A percentile compares a stretch with the other conserved stretches of the same genome.
Evolutionary conservation across 2,113 vertebrate genomes (phyloP).

Genomic region (Leuciscus idus): DNA sequence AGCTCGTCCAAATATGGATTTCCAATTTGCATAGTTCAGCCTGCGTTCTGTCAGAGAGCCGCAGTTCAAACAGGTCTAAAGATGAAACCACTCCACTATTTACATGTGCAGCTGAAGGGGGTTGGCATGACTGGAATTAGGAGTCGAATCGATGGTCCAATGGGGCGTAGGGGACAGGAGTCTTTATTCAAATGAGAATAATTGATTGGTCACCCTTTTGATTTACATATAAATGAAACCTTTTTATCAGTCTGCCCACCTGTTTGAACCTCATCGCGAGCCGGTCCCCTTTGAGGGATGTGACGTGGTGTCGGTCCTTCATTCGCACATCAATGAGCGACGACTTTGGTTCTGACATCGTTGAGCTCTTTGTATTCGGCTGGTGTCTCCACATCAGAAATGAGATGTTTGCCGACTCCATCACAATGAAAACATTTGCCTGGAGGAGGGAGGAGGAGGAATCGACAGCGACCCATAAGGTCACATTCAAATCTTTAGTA

Average conservation of each 20-base stretch:
- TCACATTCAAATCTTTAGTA: neutral
- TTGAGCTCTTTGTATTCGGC: slow-evolving; percentile 11
- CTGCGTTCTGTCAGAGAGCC: neutral
- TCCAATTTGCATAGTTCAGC: slow-evolving; percentile 23
- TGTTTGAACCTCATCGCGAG: slow-evolving; percentile 63
- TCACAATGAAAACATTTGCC: neutral
- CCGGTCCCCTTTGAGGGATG: slow-evolving; percentile 62
- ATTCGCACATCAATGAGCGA: slow-evolving; percentile 14
- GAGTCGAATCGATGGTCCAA: slow-evolving; percentile 60
- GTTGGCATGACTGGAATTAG: slow-evolving; percentile 51
- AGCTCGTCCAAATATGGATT: slow-evolving; percentile 30
- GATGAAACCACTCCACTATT: slow-evolving; percentile 15
- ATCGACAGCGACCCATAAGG: neutral
- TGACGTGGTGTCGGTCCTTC: slow-evolving; percentile 25
- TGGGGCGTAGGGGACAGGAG: slow-evolving; percentile 54
- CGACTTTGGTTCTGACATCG: slow-evolving; percentile 6
- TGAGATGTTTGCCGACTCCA: neutral
- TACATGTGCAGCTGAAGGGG: neutral
- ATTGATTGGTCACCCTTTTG: slow-evolving; percentile 74
- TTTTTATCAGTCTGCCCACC: slow-evolving; percentile 71
- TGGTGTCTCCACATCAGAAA: neutral
- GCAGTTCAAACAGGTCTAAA: slow-evolving; percentile 9
- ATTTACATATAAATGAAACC: slow-evolving; percentile 79
- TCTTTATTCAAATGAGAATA: slow-evolving; percentile 66
- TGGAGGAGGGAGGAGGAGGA: neutral